Conservation (phyloP, 2,113 vertebrate species). For the Delphinus delphis region DNA sequence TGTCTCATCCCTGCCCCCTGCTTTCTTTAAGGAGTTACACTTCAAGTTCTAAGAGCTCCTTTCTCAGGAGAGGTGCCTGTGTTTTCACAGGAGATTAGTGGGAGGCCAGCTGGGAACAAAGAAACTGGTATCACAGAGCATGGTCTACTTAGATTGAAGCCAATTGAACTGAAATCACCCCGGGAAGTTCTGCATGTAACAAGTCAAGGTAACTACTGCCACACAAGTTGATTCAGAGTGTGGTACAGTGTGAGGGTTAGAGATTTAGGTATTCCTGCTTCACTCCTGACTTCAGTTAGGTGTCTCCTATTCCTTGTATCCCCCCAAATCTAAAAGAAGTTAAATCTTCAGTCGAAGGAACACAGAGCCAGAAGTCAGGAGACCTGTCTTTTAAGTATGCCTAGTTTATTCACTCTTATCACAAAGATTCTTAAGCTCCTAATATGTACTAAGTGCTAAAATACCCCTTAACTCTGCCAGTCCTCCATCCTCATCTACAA, state of each 20-base stretch:
- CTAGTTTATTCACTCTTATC: background rate
- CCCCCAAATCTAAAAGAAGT: background rate
- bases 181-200: background rate
- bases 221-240: too few species aligned
- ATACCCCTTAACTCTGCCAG: background rate
- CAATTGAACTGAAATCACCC: background rate
- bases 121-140: background rate
- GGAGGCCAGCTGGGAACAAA: background rate
- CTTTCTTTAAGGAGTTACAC: background rate
- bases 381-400: background rate
- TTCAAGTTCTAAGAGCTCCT: background rate
- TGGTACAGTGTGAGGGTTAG: rapidly evolving
- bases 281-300: background rate
- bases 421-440: background rate
- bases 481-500: background rate
- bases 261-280: rapidly evolving
- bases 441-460: background rate
- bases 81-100: background rate
- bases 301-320: rapidly evolving
- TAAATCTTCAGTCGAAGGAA: background rate
- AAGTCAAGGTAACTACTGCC: background rate
- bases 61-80: background rate
- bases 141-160: background rate
- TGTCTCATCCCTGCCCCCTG: rapidly evolving
- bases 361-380: background rate